Evolutionary conservation across 2,888 invertebrate genomes (phyloP).

Genomic region (Platycheirus albimanus): DNA sequence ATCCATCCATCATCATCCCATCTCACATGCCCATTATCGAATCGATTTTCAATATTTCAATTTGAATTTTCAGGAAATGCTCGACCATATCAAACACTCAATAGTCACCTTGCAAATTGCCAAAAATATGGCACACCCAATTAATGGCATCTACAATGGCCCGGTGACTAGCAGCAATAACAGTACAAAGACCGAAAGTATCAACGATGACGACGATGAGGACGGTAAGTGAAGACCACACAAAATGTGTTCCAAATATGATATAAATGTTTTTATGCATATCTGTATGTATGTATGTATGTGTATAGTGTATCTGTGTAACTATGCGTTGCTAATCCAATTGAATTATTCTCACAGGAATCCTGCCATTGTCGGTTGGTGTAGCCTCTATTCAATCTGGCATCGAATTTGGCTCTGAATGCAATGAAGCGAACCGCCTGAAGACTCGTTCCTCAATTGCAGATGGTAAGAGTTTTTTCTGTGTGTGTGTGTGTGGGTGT

Average conservation of each 20-base stretch:
- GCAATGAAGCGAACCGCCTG: constrained; percentile 83
- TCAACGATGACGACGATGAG: constrained; percentile 73
- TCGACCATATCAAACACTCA: constrained; percentile 99
- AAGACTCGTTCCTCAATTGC: constrained; percentile 73
- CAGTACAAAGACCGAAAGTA: constrained; percentile 72
- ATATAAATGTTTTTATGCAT: no score
- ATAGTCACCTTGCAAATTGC: constrained; percentile 99
- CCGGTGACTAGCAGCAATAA: constrained; percentile 81
- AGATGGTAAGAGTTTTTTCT: constrained; percentile 76
- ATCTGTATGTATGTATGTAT: no score
- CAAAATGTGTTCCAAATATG: constrained; percentile 20
- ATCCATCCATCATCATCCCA: no score
- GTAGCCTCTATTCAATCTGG: constrained; percentile 83
- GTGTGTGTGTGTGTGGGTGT: background rate
- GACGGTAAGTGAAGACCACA: constrained; percentile 51
- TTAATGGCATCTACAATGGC: constrained; percentile 93
- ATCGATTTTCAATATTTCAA: constrained; percentile 16
- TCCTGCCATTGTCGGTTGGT: constrained; percentile 65
- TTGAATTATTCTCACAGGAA: constrained; percentile 64
- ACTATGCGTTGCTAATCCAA: constrained; percentile 50
- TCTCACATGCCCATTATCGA: no score
- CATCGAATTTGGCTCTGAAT: constrained; percentile 87
- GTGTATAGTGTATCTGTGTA: no score
- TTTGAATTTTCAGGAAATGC: constrained; percentile 88
- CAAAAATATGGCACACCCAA: constrained; percentile 96